Evolutionary conservation across 2,888 invertebrate genomes (phyloP).

Genomic region (Diarsia dahlii): DNA sequence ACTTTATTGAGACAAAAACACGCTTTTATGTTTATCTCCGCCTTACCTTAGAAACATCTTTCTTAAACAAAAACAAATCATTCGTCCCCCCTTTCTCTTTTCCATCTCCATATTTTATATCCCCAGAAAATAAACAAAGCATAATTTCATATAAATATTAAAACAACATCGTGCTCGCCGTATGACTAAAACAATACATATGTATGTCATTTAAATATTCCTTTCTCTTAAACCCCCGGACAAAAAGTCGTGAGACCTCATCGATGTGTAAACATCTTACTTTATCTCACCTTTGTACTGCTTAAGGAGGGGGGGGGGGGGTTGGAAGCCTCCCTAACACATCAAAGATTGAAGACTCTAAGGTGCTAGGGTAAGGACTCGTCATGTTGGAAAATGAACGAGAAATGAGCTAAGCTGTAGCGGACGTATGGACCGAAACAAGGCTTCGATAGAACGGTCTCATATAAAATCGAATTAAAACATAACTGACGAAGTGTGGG

Average conservation of each 20-base stretch:
- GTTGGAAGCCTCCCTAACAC: slow-evolving; percentile 61
- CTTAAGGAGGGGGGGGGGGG: slow-evolving; percentile 38
- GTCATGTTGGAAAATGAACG: slow-evolving; percentile 45
- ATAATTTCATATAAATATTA: slow-evolving; percentile 50
- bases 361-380: slow-evolving; percentile 43
- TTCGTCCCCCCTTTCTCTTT: background rate
- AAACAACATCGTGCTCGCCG: slow-evolving; percentile 19
- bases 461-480: no score
- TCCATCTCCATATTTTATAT: background rate
- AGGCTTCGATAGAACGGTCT: background rate
- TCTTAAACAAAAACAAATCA: background rate
- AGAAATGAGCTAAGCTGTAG: slow-evolving; percentile 31
- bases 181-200: slow-evolving; percentile 20
- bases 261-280: slow-evolving; percentile 71
- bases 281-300: slow-evolving; percentile 75
- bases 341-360: slow-evolving; percentile 77
- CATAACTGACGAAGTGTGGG: no score
- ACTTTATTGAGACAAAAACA: background rate
- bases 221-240: slow-evolving; percentile 28
- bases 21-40: background rate
- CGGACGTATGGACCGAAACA: background rate
- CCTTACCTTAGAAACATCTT: background rate
- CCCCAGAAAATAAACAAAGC: background rate
- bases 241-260: slow-evolving; percentile 61
- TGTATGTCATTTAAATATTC: slow-evolving; percentile 47